Conservation (phyloP, 2,797 vertebrate genomes). For the Rhinichthys osculus region DNA sequence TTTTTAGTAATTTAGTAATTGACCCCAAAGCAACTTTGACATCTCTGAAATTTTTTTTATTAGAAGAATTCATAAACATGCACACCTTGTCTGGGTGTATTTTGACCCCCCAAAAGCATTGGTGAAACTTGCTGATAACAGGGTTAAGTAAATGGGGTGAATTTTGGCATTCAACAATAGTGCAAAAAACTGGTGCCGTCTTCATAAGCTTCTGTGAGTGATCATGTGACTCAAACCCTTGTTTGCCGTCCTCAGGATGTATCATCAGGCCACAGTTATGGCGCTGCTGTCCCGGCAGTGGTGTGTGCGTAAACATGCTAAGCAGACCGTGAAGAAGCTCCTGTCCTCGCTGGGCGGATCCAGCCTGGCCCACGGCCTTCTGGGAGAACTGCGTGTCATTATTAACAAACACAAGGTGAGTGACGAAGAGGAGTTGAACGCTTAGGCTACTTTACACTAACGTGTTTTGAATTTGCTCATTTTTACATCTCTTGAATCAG, state of each 20-base stretch:
- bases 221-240: not conserved
- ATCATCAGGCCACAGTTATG: slow-evolving; percentile 83
- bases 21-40: not conserved
- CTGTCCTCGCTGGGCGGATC: slow-evolving; percentile 87
- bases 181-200: not conserved
- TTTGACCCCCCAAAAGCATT: not conserved
- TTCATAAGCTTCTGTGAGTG: not conserved
- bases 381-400: slow-evolving; percentile 86
- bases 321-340: slow-evolving; percentile 88
- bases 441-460: not conserved
- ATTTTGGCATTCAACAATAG: not conserved
- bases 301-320: slow-evolving; percentile 88
- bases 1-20: not conserved
- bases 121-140: not conserved
- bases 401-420: slow-evolving; percentile 91
- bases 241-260: slow-evolving; percentile 81
- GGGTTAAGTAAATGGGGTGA: not conserved
- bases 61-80: not conserved
- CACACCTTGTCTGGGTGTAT: not conserved
- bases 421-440: not conserved
- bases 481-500: slow-evolving; percentile 66
- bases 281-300: slow-evolving; percentile 88
- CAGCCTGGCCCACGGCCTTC: slow-evolving; percentile 86
- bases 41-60: not conserved
- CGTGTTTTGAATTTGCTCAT: not conserved